A percentile compares a stretch with the other conserved stretches of the same genome.
phyloP scores from a whole-genome alignment of 2,888 invertebrate species.

The Pseudanteris insignis region DNA sequence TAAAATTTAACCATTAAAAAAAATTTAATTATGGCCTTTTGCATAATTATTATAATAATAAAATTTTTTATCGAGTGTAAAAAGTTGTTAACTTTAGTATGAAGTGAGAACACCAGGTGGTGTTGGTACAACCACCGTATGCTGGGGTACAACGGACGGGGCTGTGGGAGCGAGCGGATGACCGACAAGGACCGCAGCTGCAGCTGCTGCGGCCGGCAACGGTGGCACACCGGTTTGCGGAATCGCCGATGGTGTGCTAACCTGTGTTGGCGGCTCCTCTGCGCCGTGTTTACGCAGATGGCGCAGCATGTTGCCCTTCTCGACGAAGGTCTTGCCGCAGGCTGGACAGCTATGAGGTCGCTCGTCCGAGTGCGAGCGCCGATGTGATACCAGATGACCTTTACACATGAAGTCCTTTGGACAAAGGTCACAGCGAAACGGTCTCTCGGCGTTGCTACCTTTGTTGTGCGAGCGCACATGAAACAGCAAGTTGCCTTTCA shows the following conservation, averaged over 20 bases:
- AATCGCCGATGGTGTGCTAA: conserved; percentile 60
- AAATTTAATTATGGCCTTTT: too few species aligned
- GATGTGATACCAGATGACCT: conserved; percentile 85
- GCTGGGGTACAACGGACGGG: conserved; percentile 64
- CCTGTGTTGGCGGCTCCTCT: conserved; percentile 66
- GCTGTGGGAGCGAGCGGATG: conserved; percentile 61
- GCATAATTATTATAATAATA: too few species aligned
- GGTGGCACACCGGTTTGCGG: conserved; percentile 61
- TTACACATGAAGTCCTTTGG: conserved; percentile 90
- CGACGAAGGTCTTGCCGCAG: conserved; percentile 82
- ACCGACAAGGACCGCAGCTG: conserved; percentile 61
- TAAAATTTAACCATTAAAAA: too few species aligned
- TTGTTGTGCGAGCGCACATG: conserved; percentile 89
- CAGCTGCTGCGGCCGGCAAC: conserved; percentile 51
- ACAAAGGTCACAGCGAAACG: conserved; percentile 83
- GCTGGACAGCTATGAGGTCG: conserved; percentile 73
- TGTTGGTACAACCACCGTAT: conserved; percentile 70
- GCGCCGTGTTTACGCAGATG: conserved; percentile 78
- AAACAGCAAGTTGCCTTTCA: conserved; percentile 85
- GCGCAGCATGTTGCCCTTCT: conserved; percentile 80
- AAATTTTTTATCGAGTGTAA: conserved; percentile 1
- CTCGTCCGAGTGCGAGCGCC: conserved; percentile 79
- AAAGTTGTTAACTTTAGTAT: conserved; percentile 58
- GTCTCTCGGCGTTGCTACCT: conserved; percentile 73
- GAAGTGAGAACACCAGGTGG: conserved; percentile 69